phyloP scores from a whole-genome alignment of 1,140 invertebrate species.

The Neotoxoptera formosana region DNA sequence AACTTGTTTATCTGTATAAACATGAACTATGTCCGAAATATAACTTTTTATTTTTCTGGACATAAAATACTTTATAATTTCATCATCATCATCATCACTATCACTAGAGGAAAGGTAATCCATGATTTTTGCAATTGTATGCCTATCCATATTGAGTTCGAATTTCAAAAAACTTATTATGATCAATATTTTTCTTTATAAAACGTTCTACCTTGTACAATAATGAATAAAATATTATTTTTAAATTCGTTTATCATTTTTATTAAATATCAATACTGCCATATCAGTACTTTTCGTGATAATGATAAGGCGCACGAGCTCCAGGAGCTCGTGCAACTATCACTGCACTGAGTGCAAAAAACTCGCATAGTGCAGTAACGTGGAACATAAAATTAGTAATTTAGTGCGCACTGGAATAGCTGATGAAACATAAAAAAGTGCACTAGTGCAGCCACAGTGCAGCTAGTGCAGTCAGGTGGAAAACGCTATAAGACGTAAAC shows the following conservation, averaged over 20 bases:
- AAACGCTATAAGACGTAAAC: no score
- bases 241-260: not conserved
- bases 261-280: not conserved
- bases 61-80: not conserved
- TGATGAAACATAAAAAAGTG: no score
- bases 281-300: not conserved
- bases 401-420: no score
- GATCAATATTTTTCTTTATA: not conserved
- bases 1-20: not conserved
- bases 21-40: not conserved
- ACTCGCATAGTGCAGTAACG: no score
- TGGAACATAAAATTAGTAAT: no score
- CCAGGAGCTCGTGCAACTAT: not conserved
- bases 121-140: not conserved
- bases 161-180: not conserved
- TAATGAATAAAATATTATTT: not conserved
- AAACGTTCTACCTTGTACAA: not conserved
- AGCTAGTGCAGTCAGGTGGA: no score
- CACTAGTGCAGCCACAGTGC: no score
- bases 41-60: not conserved
- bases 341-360: not conserved
- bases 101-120: not conserved
- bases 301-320: not conserved
- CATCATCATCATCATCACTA: slow-evolving; percentile 10
- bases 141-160: not conserved